Evolutionary conservation across 2,888 invertebrate species (phyloP).

Genomic region (Trichogramma dendrolimi): DNA sequence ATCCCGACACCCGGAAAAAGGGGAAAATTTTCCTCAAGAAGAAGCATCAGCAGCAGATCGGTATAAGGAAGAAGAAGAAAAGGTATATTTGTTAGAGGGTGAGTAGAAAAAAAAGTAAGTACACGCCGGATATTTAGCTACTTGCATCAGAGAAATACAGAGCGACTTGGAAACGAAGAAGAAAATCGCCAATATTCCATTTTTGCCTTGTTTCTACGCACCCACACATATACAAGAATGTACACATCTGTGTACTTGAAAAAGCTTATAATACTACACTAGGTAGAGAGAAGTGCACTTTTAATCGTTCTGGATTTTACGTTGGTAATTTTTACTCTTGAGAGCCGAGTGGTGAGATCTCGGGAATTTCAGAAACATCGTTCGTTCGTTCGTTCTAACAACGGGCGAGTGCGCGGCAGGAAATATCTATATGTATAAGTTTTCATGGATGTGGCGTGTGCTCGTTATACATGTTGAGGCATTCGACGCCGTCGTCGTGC

Average conservation of each 20-base stretch:
- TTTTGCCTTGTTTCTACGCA: slow-evolving; percentile 12
- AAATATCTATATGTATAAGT: slow-evolving; percentile 36
- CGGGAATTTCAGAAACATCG: slow-evolving; percentile 47
- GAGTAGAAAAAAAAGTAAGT: too few relatives aligned
- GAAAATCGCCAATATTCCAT: slow-evolving; percentile 25
- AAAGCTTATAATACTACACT: too few relatives aligned
- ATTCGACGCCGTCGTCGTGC: not conserved
- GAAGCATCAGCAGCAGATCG: slow-evolving; percentile 10
- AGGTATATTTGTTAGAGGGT: slow-evolving; percentile 11
- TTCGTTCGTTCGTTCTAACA: slow-evolving; percentile 24
- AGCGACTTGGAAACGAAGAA: slow-evolving; percentile 22
- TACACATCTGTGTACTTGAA: too few relatives aligned
- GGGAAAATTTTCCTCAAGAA: slow-evolving; percentile 8
- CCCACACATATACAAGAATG: too few relatives aligned
- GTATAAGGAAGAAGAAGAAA: not conserved
- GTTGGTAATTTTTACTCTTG: slow-evolving; percentile 34
- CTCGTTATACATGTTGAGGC: not conserved
- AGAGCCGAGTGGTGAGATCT: slow-evolving; percentile 37
- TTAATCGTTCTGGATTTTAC: not conserved
- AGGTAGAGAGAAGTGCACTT: not conserved
- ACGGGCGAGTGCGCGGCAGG: slow-evolving; percentile 16
- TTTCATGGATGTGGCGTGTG: slow-evolving; percentile 32
- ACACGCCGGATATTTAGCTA: slow-evolving; percentile 39
- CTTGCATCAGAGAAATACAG: slow-evolving; percentile 34
- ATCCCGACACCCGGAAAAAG: too few relatives aligned